Base-by-base conservation (phyloP, 1,140 invertebrate genomes). In the Tetramorium simillimum region DNA sequence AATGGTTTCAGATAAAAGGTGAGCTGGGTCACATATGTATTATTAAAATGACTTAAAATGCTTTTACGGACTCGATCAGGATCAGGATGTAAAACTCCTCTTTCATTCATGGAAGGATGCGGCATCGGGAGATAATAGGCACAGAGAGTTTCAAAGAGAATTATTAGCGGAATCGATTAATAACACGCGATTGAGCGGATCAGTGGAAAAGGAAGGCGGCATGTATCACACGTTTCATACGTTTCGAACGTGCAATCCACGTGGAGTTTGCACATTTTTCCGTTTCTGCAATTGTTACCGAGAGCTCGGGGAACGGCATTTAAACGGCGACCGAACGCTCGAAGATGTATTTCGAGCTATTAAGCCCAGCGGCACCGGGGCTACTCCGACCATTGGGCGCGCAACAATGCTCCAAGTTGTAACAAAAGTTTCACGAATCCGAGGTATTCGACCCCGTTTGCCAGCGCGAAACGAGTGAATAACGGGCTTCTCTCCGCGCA, bases 381-480 rank as follows among this genome's bases (percentile, higher is more conserved):
- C 80, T 73, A 84, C 67, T 84, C 33, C 80, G 40, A 43, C 75
- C 62, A 85, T 60, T 70, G 62, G 60, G 69, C 56, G 67, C 67
- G 56, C 85, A 81, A 88, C 85, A 88, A 86, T 81, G 33, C 56
- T 37, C 49, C 49, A 73, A 65, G 46, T 81, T 81, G 75, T 81
- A 75, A 86, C 82, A 86, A 69, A 81, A 86, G 75, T 78, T 69
- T 72, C 53, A 73, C 72, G 72, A 88, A 86, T 88, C 67, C 62
- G 62, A 63, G 53, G 51, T 60, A 78, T 76, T 82, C 78, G 80
- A 85, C 46, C 63, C 70, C 86, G 76, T 69, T 78, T 73, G 72
- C 58, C 49, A 51, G 18, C 24, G 46, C 63, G 89, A 88, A 78
- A 90, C 75, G 88, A 88, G 78, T 88, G 78, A 90, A 87, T 80